Conservation (phyloP, 2,113 vertebrate species). For the Nyctereutes procyonoides region DNA sequence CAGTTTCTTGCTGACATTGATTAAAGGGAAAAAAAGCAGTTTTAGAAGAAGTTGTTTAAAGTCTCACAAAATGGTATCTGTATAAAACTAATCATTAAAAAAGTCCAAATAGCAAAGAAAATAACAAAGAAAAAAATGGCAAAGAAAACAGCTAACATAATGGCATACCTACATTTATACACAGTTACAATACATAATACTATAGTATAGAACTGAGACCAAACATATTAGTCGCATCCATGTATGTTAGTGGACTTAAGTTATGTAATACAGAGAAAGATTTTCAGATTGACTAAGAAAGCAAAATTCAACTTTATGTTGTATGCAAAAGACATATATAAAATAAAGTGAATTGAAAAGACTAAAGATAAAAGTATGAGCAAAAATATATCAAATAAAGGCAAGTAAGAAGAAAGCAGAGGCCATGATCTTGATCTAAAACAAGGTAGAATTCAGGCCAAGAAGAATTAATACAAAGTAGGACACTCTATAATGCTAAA, state of each 20-base stretch:
- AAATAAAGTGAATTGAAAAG: slow-evolving; percentile 67
- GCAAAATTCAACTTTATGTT: slow-evolving; percentile 61
- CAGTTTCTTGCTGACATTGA: neutral
- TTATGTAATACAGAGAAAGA: slow-evolving; percentile 7
- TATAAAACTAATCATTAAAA: neutral
- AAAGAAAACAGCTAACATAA: neutral
- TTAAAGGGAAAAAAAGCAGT: neutral
- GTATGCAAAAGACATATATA: slow-evolving; percentile 76
- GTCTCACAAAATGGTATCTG: neutral
- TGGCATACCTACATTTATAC: neutral
- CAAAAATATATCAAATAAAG: slow-evolving; percentile 74
- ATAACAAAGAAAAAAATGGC: neutral
- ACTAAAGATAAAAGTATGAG: slow-evolving; percentile 62
- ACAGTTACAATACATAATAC: neutral
- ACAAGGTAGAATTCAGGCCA: slow-evolving; percentile 75
- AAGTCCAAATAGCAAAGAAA: neutral
- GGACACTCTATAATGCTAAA: slow-evolving; percentile 75
- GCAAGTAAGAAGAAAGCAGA: slow-evolving; percentile 68
- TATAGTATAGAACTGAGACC: neutral
- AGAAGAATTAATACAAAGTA: slow-evolving; percentile 78
- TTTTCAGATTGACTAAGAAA: slow-evolving; percentile 48
- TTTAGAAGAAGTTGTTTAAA: slow-evolving; percentile 20
- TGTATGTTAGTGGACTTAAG: neutral
- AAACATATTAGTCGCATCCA: neutral
- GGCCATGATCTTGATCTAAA: slow-evolving; percentile 77